Percentiles rank a stretch among this genome's conserved stretches.
Conservation (phyloP, 1,140 invertebrate species). For the Brachystomella parvula region DNA sequence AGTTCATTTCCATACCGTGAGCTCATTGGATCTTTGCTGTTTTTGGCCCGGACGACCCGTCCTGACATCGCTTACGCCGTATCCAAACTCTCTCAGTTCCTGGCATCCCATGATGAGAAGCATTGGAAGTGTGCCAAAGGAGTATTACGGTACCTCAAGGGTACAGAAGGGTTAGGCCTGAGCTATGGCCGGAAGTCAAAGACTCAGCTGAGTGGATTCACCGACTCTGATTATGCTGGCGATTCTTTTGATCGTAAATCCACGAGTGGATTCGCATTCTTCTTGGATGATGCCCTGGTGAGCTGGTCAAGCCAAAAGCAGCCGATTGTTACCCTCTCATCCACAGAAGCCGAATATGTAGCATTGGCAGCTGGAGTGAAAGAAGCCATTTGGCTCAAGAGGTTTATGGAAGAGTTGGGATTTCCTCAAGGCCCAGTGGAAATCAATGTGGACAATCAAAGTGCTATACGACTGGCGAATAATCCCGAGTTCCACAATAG, state of each 20-base stretch:
- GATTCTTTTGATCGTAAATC: slow-evolving; percentile 28
- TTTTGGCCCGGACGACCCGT: not conserved
- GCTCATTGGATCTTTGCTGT: slow-evolving; percentile 9
- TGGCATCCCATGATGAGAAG: slow-evolving; percentile 2
- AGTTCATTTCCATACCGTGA: slow-evolving; percentile 11
- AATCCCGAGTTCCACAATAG: slow-evolving; percentile 42
- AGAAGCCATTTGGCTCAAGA: slow-evolving; percentile 39
- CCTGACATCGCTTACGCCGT: slow-evolving; percentile 21
- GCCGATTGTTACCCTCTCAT: slow-evolving; percentile 40
- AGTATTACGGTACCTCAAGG: slow-evolving; percentile 36
- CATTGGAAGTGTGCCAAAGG: slow-evolving; percentile 36
- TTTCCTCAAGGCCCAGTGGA: not conserved
- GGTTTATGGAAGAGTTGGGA: slow-evolving; percentile 36
- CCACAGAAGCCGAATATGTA: slow-evolving; percentile 42
- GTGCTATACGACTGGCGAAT: slow-evolving; percentile 35
- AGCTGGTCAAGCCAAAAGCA: slow-evolving; percentile 41
- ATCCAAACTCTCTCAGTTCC: slow-evolving; percentile 23
- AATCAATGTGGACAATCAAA: slow-evolving; percentile 39
- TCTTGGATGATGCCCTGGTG: slow-evolving; percentile 34
- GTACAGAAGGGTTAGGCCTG: slow-evolving; percentile 24
- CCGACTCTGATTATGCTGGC: slow-evolving; percentile 36
- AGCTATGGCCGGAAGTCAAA: slow-evolving; percentile 16
- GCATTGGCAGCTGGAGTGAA: slow-evolving; percentile 31
- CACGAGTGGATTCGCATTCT: slow-evolving; percentile 30
- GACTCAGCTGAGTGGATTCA: not conserved